Base-by-base conservation (phyloP, 2,113 vertebrate species). In the Parotia lawesii region DNA sequence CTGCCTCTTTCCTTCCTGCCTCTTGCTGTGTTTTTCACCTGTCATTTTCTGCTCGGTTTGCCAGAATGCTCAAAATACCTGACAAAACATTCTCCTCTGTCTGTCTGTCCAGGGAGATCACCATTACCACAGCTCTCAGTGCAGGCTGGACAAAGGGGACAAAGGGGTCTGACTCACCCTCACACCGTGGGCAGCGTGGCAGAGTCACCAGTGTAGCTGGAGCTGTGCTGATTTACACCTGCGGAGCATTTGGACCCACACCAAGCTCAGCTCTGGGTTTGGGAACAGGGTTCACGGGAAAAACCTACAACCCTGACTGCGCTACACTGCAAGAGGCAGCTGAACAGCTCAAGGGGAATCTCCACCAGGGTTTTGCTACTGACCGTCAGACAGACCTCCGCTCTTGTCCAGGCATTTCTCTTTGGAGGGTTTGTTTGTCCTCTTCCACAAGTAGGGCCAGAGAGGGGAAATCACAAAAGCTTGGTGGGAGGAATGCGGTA, bases 181-280 rank as follows among this genome's bases (percentile, higher is more conserved):
- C 33, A 22, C 9, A 23, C 29, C 11, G 1, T 14, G 24, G 47
- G 64, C 56, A 77, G 37, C 0, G 0, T 15, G 8, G 1, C 53
- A 20, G 37, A 13, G 45, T 48, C 38, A 53, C 22, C 4, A 4
- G 14, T 0, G 9, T 4, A 18, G 61, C 75, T 16, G 10, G 48
- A 75, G 53, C 40, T 76, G 71, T 1, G 1, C 20, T 5, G 5
- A 51, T 72, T 64, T 51, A 64, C 28, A 42, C 33, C 37, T 15
- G 7, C 0, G 1, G 67, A 72, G 53, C 57, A 29, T 5, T 2
- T 3, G 10, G 42, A 27, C 15, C 22, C 0, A 0, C 45, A 53
- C 7, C 44, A 48, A 69, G 10, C 29, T n/a, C 69, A 42, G 56
- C 47, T 84, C 28, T 22, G 16, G 50, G 56, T 31, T 24, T 61